These are phyloP conservation scores for Aphis gossypii DNA, from an alignment of 1,140 invertebrate species.

Conservation along the genomic window DNA sequence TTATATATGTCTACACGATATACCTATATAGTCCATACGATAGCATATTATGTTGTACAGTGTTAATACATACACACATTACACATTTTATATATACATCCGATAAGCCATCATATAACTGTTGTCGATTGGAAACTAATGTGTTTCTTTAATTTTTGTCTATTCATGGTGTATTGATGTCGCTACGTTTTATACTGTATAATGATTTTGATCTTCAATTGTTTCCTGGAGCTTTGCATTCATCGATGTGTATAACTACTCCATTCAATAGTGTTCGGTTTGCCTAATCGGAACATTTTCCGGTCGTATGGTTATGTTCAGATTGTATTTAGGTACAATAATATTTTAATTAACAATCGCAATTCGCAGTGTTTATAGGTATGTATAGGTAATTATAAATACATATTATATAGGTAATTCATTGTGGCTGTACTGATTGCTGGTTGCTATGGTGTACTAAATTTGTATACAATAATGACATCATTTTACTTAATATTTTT, in stretches of 20 bases:
- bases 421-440: background rate
- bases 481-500: background rate
- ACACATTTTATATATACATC: background rate
- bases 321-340: background rate
- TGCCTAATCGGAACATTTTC: background rate
- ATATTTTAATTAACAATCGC: background rate
- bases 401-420: too few relatives aligned
- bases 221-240: background rate
- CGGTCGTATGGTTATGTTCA: background rate
- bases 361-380: background rate
- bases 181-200: background rate
- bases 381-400: background rate
- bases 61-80: background rate
- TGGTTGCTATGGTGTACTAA: too few relatives aligned
- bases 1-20: too few relatives aligned
- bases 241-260: slow-evolving; percentile 1
- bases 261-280: background rate
- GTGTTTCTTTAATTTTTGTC: slow-evolving; percentile 3
- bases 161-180: slow-evolving; percentile 31
- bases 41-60: background rate
- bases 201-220: slow-evolving; percentile 31
- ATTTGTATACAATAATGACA: background rate
- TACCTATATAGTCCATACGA: background rate
- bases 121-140: slow-evolving; percentile 13
- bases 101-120: slow-evolving; percentile 16